Evolutionary conservation across 2,888 invertebrate species (phyloP), one percentile per base, ranked within the genome.

Genomic region (Tolmerus cingulatus): DNA sequence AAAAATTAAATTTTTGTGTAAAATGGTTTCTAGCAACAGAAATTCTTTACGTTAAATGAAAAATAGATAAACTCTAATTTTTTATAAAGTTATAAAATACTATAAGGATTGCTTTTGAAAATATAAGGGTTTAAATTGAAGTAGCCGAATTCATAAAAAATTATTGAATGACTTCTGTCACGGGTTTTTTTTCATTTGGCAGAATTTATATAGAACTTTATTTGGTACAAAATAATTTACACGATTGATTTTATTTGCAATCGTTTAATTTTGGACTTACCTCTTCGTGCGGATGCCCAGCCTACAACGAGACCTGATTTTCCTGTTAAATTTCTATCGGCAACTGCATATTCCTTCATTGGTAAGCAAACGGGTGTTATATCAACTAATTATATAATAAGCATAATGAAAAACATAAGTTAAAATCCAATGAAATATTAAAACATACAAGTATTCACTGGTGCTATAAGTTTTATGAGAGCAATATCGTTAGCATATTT

Each of bases 271-370:
- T 16, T 79, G 16, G 16, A 57, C 34, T 92, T 30, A 93, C 95
- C 94, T 86, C 91, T 91, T 91, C 95, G 95, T 66, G 95, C 95
- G 89, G 94, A 94, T 40, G 96, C 96, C 96, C 96, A 97, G 0
- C 96, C 97, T 5, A 96, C 95, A 0, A 96, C 95, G 82, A 94
- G 93, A 89, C 94, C 94, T 89, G 93, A 92, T 89, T 91, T 91
- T 5, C 93, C 93, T 9, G 93, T 92, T 78, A 94, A 93, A 79
- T 92, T 91, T 78, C 91, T 91, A 27, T 90, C 90, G 5, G 90
- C 89, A 5, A 88, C 86, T 55, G 89, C 89, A 34, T 90, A 90
- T 1, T 89, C 89, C 76, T 89, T 91, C 23, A 92, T 89, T 27
- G 95, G 94, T 89, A 94, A 90, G 90, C 94, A 94, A 89, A 94